Conservation (phyloP, 2,888 invertebrate genomes). For the Apodemia zela region DNA sequence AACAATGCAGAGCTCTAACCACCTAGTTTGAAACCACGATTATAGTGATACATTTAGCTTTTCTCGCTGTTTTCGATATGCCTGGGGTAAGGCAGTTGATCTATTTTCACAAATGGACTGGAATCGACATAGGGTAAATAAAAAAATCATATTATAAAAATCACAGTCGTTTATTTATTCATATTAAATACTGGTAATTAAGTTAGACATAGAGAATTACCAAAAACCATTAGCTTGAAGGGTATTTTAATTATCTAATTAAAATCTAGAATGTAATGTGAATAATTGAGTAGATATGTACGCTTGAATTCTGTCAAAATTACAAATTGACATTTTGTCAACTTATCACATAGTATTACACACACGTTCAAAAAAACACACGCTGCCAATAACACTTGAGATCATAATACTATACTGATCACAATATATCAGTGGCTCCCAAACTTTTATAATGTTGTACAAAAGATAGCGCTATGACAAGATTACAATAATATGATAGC, state of each 20-base stretch:
- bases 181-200: slow-evolving; percentile 76
- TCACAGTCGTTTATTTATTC: slow-evolving; percentile 75
- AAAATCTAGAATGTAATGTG: slow-evolving; percentile 56
- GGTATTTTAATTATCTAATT: slow-evolving; percentile 53
- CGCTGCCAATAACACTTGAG: slow-evolving; percentile 6
- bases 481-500: no score
- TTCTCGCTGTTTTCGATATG: no score
- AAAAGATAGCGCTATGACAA: no score
- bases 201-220: slow-evolving; percentile 74
- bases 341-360: slow-evolving; percentile 9
- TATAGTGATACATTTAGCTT: no score
- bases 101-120: background rate
- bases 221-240: slow-evolving; percentile 68
- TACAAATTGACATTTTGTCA: slow-evolving; percentile 22
- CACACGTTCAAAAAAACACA: background rate
- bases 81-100: background rate
- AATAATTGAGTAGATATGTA: slow-evolving; percentile 51
- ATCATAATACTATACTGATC: slow-evolving; percentile 14
- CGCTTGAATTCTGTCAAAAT: slow-evolving; percentile 37
- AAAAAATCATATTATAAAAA: slow-evolving; percentile 58
- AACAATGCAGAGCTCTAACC: no score
- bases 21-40: no score
- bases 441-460: no score
- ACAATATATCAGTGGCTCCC: slow-evolving; percentile 1
- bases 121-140: slow-evolving; percentile 16